Evolutionary conservation across 2,113 vertebrate species (phyloP).

Genomic region (Engraulis encrasicolus): DNA sequence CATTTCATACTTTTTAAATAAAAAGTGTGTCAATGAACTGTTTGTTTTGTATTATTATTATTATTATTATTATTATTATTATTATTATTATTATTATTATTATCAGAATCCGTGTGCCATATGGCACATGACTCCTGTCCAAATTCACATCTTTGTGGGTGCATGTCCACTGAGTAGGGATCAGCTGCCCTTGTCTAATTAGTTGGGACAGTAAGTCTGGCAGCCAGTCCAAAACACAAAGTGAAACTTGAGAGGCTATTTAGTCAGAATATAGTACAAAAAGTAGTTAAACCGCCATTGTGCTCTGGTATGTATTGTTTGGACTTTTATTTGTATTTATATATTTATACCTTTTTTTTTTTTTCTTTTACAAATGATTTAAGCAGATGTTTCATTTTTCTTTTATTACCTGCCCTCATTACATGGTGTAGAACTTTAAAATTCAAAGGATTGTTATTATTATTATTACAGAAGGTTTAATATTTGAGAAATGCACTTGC

Average conservation of each 20-base stretch:
- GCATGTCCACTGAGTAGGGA: not conserved
- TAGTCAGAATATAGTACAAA: not conserved
- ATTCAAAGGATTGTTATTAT: not conserved
- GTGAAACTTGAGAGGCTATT: not conserved
- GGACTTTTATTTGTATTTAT: not conserved
- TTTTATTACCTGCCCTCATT: not conserved
- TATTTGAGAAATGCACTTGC: not conserved
- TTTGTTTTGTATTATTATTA: not conserved
- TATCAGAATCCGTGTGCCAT: not conserved
- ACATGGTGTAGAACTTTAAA: not conserved
- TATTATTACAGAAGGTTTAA: not conserved
- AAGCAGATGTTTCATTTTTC: not conserved
- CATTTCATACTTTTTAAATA: not conserved
- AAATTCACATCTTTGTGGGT: not conserved
- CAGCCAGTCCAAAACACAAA: not conserved
- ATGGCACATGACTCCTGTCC: not conserved
- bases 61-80: not conserved
- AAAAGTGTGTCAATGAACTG: not conserved
- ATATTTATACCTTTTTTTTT: too few relatives aligned
- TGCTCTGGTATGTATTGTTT: not conserved
- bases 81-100: not conserved
- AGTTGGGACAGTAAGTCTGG: constrained; percentile 1
- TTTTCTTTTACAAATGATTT: not conserved
- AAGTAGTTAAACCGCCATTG: not conserved
- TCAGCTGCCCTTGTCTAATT: not conserved